Conservation (phyloP, 30 jellyfish, hydroid and myxozoan species). For the Clytia hemisphaerica region DNA sequence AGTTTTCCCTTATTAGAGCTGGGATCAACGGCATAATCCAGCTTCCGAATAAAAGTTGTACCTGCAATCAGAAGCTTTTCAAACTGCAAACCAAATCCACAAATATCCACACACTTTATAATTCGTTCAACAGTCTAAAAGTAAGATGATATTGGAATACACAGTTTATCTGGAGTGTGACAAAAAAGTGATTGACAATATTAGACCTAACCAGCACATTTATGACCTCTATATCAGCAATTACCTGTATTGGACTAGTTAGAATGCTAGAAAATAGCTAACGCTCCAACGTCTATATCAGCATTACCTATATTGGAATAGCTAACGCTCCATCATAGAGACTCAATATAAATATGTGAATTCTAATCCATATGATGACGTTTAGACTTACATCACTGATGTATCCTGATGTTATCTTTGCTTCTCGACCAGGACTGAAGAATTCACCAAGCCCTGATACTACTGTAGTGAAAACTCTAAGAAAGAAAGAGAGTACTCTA, state of each 20-base stretch:
- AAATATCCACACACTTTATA: conserved; percentile 62
- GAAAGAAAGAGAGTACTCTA: conserved; percentile 6
- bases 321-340: background rate
- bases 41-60: background rate
- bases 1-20: too few relatives aligned
- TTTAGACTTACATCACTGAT: conserved; percentile 50
- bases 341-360: background rate
- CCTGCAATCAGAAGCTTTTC: conserved; percentile 72
- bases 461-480: conserved; percentile 75
- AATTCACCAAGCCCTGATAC: conserved; percentile 77
- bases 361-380: too few relatives aligned
- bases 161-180: background rate
- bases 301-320: background rate
- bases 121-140: conserved; percentile 74
- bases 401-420: conserved; percentile 39
- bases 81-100: conserved; percentile 31
- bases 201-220: too few relatives aligned
- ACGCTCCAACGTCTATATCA: background rate
- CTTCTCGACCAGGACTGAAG: conserved; percentile 78
- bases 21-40: too few relatives aligned
- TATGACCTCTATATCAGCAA: too few relatives aligned
- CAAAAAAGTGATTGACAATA: too few relatives aligned
- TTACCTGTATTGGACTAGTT: too few relatives aligned
- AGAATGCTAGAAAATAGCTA: background rate
- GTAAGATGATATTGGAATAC: background rate